phyloP scores from a whole-genome alignment of 2,113 vertebrate genomes.

The Tamias sibiricus region DNA sequence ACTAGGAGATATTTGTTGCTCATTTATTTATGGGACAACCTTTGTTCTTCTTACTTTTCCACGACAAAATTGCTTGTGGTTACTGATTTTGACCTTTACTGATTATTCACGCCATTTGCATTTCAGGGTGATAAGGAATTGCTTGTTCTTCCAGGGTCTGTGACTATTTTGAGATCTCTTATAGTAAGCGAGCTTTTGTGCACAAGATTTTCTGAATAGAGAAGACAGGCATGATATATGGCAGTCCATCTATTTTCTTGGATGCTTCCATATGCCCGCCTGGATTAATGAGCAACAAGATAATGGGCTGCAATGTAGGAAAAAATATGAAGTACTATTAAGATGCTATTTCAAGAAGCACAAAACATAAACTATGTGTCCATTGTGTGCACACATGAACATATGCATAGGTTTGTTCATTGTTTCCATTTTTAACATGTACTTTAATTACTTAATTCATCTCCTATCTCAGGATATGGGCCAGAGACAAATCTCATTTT shows the following conservation, averaged over 20 bases:
- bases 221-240: neutral
- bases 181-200: neutral
- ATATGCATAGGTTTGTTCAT: neutral
- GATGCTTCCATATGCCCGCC: neutral
- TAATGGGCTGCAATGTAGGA: neutral
- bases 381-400: neutral
- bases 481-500: neutral
- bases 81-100: neutral
- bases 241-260: neutral
- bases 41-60: neutral
- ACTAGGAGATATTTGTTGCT: neutral
- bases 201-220: neutral
- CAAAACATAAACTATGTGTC: neutral
- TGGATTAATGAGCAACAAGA: conserved; percentile 10
- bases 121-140: neutral
- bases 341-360: conserved; percentile 6
- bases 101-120: neutral
- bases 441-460: neutral
- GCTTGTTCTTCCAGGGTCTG: neutral
- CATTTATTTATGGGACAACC: neutral
- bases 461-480: neutral
- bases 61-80: neutral
- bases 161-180: neutral
- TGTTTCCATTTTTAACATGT: neutral
- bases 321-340: neutral